Evolutionary conservation across 23 tunicate genomes (phyloP).

Genomic region (Clavelina lepadiformis): DNA sequence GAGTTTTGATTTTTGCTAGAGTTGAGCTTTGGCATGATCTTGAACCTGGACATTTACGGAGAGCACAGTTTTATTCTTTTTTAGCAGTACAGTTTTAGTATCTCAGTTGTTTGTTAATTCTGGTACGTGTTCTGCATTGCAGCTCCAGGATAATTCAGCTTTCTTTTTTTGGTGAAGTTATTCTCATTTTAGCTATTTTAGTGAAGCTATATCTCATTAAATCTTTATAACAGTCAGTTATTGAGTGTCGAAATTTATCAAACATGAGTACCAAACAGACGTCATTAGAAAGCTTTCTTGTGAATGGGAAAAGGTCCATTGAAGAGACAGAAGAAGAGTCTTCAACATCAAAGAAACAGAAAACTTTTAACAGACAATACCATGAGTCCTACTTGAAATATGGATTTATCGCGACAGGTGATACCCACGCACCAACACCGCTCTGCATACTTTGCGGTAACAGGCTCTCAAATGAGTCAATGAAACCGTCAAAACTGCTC

Average conservation of each 20-base stretch:
- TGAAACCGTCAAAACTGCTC: slow-evolving; percentile 25
- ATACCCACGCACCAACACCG: not conserved
- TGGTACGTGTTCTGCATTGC: too few relatives aligned
- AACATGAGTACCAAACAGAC: slow-evolving; percentile 11
- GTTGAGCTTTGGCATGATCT: too few relatives aligned
- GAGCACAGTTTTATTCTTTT: too few relatives aligned
- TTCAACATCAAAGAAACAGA: slow-evolving; percentile 1
- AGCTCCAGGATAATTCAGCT: too few relatives aligned
- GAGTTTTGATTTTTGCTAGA: too few relatives aligned
- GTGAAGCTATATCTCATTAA: too few relatives aligned
- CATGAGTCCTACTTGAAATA: slow-evolving; percentile 9
- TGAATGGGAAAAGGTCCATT: not conserved
- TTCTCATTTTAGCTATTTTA: too few relatives aligned
- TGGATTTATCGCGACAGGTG: slow-evolving; percentile 7
- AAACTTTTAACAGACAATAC: not conserved
- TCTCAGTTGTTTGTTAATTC: too few relatives aligned
- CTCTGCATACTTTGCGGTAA: not conserved
- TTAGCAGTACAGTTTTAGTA: too few relatives aligned
- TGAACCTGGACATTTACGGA: too few relatives aligned
- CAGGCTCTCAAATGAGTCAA: slow-evolving; percentile 4
- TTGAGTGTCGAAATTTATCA: slow-evolving; percentile 3
- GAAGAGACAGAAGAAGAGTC: slow-evolving; percentile 16
- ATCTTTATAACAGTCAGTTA: too few relatives aligned
- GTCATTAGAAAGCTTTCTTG: not conserved
- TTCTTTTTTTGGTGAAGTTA: too few relatives aligned